Evolutionary conservation across 2,888 invertebrate genomes (phyloP).

Genomic region (Heliconius ismenius): DNA sequence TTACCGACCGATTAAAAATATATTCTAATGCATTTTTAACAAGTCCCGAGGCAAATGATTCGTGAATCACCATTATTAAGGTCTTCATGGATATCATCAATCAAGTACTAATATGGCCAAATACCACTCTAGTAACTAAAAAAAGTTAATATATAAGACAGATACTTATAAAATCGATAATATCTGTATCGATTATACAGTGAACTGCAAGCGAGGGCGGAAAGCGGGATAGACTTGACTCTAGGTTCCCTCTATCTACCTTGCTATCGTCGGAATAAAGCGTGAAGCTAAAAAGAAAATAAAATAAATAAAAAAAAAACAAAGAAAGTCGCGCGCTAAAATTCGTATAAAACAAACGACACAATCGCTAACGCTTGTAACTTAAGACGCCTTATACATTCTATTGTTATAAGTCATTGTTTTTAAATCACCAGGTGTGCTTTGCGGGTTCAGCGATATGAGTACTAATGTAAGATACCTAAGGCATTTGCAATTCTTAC

Average conservation of each 20-base stretch:
- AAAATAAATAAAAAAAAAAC: not conserved
- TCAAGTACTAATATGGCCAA: not conserved
- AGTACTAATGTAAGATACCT: slow-evolving; percentile 29
- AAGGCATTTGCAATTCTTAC: slow-evolving; percentile 8
- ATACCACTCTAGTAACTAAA: not conserved
- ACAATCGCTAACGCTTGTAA: slow-evolving; percentile 25
- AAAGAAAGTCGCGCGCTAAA: too few species aligned
- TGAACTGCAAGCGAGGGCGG: too few species aligned
- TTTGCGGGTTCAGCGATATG: slow-evolving; percentile 30
- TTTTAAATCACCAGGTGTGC: slow-evolving; percentile 45
- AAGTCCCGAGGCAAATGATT: slow-evolving; percentile 11
- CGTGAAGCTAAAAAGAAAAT: too few species aligned
- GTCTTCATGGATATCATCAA: slow-evolving; percentile 8
- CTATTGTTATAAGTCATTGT: slow-evolving; percentile 42
- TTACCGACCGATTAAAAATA: slow-evolving; percentile 6
- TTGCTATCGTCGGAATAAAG: not conserved
- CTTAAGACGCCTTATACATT: not conserved
- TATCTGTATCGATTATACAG: not conserved
- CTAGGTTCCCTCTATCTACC: not conserved
- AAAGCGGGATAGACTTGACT: not conserved
- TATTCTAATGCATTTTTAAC: slow-evolving; percentile 14
- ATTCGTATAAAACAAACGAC: not conserved
- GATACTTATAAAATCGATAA: not conserved
- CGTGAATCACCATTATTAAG: slow-evolving; percentile 1
- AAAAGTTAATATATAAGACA: not conserved